Conservation (phyloP, 2,888 invertebrate genomes). For the Dolomedes plantarius region DNA sequence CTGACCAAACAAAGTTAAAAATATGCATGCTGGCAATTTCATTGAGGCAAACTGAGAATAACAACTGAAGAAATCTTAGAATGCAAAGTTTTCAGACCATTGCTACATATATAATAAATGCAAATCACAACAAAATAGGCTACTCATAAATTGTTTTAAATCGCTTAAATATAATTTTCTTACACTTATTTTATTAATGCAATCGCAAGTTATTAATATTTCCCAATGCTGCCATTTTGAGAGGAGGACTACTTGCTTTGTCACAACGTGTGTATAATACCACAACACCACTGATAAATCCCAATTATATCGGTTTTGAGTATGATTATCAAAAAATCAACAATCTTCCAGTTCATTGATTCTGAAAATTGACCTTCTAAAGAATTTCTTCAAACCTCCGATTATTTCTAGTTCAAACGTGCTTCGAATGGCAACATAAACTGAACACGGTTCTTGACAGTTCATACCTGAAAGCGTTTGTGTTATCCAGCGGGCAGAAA, state of each 20-base stretch:
- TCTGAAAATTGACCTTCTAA: slow-evolving; percentile 17
- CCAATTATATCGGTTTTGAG: not conserved
- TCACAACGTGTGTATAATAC: not conserved
- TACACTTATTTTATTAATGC: too few species aligned
- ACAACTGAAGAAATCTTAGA: too few species aligned
- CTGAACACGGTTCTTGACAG: slow-evolving; percentile 29
- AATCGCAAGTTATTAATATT: too few species aligned
- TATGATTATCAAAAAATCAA: slow-evolving; percentile 7
- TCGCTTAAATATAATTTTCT: too few species aligned
- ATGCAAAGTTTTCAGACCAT: too few species aligned
- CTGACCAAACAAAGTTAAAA: too few species aligned
- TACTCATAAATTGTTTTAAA: too few species aligned
- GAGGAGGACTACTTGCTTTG: not conserved
- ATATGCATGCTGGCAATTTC: too few species aligned
- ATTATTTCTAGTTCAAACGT: slow-evolving; percentile 31
- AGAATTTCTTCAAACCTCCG: slow-evolving; percentile 5
- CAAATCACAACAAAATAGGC: too few species aligned
- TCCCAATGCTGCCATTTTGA: too few species aligned
- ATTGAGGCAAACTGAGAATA: too few species aligned
- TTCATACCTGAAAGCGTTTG: slow-evolving; percentile 33
- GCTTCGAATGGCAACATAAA: slow-evolving; percentile 21
- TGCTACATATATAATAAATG: too few species aligned
- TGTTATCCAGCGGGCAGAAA: slow-evolving; percentile 22
- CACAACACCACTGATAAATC: not conserved
- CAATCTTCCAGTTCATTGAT: slow-evolving; percentile 13